These are phyloP conservation scores for Drosophila baimaii DNA, from an alignment of 1,140 invertebrate species.

Conservation along the genomic window DNA sequence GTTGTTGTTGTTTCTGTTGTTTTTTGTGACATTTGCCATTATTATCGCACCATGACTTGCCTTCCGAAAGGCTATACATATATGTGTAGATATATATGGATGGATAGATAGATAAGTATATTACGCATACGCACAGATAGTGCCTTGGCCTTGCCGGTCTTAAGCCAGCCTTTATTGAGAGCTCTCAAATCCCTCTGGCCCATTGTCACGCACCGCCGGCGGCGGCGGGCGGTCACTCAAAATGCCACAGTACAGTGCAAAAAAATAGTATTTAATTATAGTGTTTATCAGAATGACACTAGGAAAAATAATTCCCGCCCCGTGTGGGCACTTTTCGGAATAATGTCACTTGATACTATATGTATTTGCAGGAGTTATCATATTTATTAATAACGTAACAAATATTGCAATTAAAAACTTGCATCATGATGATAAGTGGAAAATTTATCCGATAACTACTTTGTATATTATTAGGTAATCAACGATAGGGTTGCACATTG, in stretches of 20 bases:
- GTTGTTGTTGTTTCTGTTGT: not conserved
- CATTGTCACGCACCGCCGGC: constrained; percentile 34
- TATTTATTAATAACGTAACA: not conserved
- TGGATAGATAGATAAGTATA: constrained; percentile 17
- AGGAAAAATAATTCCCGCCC: not conserved
- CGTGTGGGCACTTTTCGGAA: not conserved
- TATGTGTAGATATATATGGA: not conserved
- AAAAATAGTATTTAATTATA: constrained; percentile 1
- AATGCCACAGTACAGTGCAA: constrained; percentile 5
- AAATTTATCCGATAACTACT: not conserved
- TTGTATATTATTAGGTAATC: not conserved
- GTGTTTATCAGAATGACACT: constrained; percentile 7
- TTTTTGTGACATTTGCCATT: constrained; percentile 48
- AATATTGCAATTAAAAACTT: not conserved
- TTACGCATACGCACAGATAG: constrained; percentile 46
- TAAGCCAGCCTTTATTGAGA: constrained; percentile 35
- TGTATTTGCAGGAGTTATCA: not conserved
- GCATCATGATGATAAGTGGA: not conserved
- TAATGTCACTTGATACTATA: not conserved
- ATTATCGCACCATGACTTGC: constrained; percentile 46
- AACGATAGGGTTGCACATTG: not conserved
- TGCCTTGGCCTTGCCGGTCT: constrained; percentile 32
- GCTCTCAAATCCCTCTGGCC: constrained; percentile 29
- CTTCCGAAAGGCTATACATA: not conserved
- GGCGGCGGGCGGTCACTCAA: not conserved